A percentile compares a stretch with the other conserved stretches of the same genome.
These are phyloP conservation scores for Anastrepha ludens DNA, from an alignment of 1,140 invertebrate species.

Conservation along the genomic window DNA sequence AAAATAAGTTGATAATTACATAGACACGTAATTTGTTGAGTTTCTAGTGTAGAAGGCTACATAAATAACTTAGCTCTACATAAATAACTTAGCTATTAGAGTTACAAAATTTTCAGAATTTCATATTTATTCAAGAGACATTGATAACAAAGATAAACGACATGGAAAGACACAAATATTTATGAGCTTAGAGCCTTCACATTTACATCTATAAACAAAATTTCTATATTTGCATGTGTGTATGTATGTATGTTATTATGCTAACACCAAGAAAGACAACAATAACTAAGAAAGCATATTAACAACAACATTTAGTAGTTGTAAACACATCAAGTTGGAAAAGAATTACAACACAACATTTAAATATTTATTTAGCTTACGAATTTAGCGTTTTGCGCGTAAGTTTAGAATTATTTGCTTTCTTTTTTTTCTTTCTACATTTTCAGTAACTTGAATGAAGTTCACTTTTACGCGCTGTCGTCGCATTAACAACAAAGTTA, in stretches of 20 bases:
- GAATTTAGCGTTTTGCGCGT: conserved; percentile 32
- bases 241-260: too few relatives aligned
- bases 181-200: background rate
- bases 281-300: conserved; percentile 28
- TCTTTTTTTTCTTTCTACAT: background rate
- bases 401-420: background rate
- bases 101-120: conserved; percentile 13
- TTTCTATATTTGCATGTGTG: background rate
- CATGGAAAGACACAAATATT: conserved; percentile 10
- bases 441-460: too few relatives aligned
- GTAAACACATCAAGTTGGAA: conserved; percentile 35
- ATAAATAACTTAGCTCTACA: background rate
- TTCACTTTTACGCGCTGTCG: background rate
- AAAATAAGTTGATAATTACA: background rate
- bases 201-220: background rate
- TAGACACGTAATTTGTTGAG: background rate
- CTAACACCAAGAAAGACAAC: conserved; percentile 31
- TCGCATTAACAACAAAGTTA: background rate
- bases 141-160: conserved; percentile 42
- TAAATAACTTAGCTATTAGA: background rate
- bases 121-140: background rate
- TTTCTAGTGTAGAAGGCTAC: background rate
- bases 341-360: conserved; percentile 36
- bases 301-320: conserved; percentile 31
- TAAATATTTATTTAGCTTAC: conserved; percentile 26